These are phyloP conservation scores for Tetramorium simillimum DNA, from an alignment of 1,140 invertebrate species.

Conservation along the genomic window DNA sequence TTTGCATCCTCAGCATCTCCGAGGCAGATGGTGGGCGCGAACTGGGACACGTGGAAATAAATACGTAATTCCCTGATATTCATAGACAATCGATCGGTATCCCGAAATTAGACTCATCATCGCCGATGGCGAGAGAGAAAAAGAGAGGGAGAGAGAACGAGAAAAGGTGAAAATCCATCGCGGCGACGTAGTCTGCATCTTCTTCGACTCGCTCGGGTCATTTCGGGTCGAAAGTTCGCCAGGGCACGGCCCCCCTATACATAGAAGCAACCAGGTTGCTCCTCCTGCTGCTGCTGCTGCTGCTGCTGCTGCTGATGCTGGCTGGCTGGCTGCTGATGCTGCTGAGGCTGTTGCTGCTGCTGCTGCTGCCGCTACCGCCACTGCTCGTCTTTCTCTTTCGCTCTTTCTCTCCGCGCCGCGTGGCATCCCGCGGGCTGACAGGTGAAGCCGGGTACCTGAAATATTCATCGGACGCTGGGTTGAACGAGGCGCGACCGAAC, in stretches of 20 bases:
- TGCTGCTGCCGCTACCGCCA: not conserved
- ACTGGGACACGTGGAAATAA: slow-evolving; percentile 62
- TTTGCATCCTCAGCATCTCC: not conserved
- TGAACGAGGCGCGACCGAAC: slow-evolving; percentile 75
- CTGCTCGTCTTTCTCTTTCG: slow-evolving; percentile 14
- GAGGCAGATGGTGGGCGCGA: not conserved
- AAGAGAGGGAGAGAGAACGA: not conserved
- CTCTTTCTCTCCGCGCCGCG: slow-evolving; percentile 53
- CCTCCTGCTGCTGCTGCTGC: not conserved
- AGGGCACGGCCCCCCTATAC: slow-evolving; percentile 62
- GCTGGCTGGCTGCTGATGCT: not conserved
- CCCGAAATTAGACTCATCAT: slow-evolving; percentile 64
- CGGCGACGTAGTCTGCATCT: slow-evolving; percentile 61
- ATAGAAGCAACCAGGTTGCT: slow-evolving; percentile 37
- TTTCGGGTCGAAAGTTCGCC: slow-evolving; percentile 75
- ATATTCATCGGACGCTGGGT: slow-evolving; percentile 71
- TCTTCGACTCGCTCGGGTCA: slow-evolving; percentile 65
- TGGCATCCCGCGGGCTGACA: slow-evolving; percentile 68
- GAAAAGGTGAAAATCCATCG: slow-evolving; percentile 55
- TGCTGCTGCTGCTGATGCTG: slow-evolving; percentile 1
- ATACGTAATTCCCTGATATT: slow-evolving; percentile 66
- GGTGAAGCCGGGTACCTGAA: slow-evolving; percentile 74
- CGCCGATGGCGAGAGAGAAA: not conserved
- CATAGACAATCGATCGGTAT: slow-evolving; percentile 67
- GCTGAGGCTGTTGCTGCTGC: not conserved